phyloP scores from a whole-genome alignment of 2,797 vertebrate genomes.

The Myotis myotis region DNA sequence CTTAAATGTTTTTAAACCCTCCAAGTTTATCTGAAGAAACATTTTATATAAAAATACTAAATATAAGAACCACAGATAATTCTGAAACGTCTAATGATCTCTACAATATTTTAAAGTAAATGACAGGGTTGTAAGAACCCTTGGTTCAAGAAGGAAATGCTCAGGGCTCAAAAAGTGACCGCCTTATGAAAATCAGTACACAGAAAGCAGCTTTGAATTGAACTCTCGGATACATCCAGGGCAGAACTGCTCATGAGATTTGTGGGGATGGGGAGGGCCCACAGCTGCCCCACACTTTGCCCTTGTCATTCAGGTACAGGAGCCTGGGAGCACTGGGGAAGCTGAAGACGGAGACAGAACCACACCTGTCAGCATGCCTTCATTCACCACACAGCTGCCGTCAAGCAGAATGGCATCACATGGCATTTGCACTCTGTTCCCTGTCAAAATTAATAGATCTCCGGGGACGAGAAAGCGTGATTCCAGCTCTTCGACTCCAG shows the following conservation, averaged over 20 bases:
- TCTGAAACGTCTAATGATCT: neutral
- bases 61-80: neutral
- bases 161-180: neutral
- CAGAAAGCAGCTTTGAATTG: neutral
- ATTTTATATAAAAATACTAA: neutral
- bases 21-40: neutral
- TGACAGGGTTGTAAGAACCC: neutral
- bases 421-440: constrained; percentile 81
- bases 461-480: constrained; percentile 85
- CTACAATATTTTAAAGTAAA: neutral
- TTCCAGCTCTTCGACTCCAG: constrained; percentile 81
- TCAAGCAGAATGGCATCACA: constrained; percentile 86
- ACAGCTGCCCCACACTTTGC: neutral
- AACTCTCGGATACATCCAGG: neutral
- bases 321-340: neutral
- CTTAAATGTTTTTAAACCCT: neutral
- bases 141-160: neutral
- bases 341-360: neutral
- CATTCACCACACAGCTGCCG: constrained; percentile 84
- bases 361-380: constrained; percentile 88
- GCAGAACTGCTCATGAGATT: neutral
- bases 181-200: neutral
- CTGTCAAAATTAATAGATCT: constrained; percentile 83
- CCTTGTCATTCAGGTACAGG: neutral
- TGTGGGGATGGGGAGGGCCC: neutral